These are phyloP conservation scores for Meghimatium bilineatum DNA, from an alignment of 2,888 invertebrate genomes.

Conservation along the genomic window DNA sequence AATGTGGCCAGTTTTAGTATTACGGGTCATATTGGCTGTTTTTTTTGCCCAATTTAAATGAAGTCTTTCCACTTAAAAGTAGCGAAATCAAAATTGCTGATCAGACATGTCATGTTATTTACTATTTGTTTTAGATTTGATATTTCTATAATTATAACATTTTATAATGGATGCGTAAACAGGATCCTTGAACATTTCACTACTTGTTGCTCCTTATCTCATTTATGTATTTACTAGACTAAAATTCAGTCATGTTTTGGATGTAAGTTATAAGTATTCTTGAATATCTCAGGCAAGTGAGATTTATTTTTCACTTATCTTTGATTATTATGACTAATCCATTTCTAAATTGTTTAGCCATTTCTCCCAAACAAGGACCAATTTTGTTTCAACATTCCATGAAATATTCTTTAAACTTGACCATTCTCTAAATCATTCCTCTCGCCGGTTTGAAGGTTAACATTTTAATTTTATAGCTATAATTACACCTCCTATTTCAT, in stretches of 20 bases:
- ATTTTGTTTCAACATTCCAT: background rate
- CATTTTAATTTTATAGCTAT: background rate
- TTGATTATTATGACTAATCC: background rate
- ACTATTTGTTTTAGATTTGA: no score
- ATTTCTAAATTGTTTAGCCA: background rate
- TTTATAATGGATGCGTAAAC: no score
- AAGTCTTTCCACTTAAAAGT: no score
- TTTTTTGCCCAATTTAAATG: no score
- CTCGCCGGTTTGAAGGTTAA: background rate
- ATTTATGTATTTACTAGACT: background rate
- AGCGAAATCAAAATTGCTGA: no score
- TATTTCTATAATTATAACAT: no score
- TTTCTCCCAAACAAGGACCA: background rate
- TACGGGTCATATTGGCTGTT: no score
- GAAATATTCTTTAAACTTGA: background rate
- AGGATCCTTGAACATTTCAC: no score
- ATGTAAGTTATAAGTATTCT: background rate
- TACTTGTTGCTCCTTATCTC: no score
- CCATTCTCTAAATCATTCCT: conserved; percentile 1
- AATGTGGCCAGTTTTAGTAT: no score
- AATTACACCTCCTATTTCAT: no score
- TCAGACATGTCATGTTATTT: no score
- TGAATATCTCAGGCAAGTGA: background rate
- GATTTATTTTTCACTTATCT: background rate
- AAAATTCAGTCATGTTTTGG: background rate